phyloP scores from a whole-genome alignment of 1,140 invertebrate genomes.

The Marisa cornuarietis region DNA sequence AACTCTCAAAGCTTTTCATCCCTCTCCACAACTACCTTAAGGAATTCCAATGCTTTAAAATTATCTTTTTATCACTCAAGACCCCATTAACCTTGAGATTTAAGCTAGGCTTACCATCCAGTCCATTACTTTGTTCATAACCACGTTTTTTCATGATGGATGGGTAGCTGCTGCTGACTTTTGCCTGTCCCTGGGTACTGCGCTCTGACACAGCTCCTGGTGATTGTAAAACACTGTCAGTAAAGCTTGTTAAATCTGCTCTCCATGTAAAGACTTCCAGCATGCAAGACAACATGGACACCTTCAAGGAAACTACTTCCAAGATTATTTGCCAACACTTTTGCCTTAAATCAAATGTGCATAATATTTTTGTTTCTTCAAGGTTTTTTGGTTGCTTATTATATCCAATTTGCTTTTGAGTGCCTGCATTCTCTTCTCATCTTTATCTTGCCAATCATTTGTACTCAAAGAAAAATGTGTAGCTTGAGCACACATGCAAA shows the following conservation, averaged over 20 bases:
- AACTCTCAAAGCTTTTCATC: no score
- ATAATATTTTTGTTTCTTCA: no score
- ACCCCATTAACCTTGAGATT: no score
- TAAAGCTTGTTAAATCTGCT: constrained; percentile 21
- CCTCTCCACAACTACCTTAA: no score
- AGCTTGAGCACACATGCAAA: no score
- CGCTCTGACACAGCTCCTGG: constrained; percentile 38
- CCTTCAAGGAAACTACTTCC: not conserved
- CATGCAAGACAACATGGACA: not conserved
- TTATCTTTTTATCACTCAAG: no score
- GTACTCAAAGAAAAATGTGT: no score
- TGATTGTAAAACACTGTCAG: constrained; percentile 33
- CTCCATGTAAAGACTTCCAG: not conserved
- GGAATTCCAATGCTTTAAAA: no score
- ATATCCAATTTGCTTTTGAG: no score
- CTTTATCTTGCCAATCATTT: no score
- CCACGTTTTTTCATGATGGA: constrained; percentile 73
- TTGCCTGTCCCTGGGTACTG: constrained; percentile 34
- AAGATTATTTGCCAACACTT: not conserved
- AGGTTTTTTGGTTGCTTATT: no score
- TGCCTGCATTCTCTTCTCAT: no score
- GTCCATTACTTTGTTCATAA: constrained; percentile 20
- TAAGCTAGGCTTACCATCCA: constrained; percentile 13
- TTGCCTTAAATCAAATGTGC: not conserved
- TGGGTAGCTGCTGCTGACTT: constrained; percentile 49